Base-by-base conservation (phyloP, 2,888 invertebrate genomes). In the Tricholauxania praeusta region DNA sequence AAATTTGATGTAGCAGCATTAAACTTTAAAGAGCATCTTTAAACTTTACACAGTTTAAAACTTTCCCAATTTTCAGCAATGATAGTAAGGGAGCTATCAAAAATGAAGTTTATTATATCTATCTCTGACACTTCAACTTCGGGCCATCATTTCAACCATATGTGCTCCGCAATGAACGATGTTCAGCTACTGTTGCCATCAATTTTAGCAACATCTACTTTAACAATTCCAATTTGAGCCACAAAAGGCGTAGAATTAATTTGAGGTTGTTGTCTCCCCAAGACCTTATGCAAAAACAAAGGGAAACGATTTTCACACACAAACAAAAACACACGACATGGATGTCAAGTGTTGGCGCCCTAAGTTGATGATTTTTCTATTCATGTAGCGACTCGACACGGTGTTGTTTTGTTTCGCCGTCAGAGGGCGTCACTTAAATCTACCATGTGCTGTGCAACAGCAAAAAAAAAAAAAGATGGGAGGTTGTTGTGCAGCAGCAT, bases 91-190 rank as follows among this genome's bases (percentile, higher is more conserved):
- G 82, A 80, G 80, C 83, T 84, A 84, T 84, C 83, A 84, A 76
- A 84, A 84, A 77, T 84, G 83, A 84, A 84, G 83, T 84, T 84
- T 84, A 84, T 84, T 82, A 83, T 80, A 84, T 84, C 85, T 84
- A 83, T 80, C 77, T 79, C 75, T 80, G 79, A 74, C 73, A 72
- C 55, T 39, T 39, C 57, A 22, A 53, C 39, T 19, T 14, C 15
- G 10, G 53, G 53, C n/a, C 39, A 55, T 67, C 66, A 67, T 55
- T 55, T 47, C 47, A 15, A 17, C n/a, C 67, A 67, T 67, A 53
- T 67, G 67, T 55, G 67, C 51, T 8, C 39, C 6, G 10, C 39
- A 39, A 52, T 65, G 65, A 65, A 49, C 55, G 47, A 67, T 57
- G 67, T 39, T 55, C 32, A 19, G 67, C 47, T 48, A 55, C 48